Base-by-base conservation (phyloP, 1,140 invertebrate genomes). In the Drosophila funebris region DNA sequence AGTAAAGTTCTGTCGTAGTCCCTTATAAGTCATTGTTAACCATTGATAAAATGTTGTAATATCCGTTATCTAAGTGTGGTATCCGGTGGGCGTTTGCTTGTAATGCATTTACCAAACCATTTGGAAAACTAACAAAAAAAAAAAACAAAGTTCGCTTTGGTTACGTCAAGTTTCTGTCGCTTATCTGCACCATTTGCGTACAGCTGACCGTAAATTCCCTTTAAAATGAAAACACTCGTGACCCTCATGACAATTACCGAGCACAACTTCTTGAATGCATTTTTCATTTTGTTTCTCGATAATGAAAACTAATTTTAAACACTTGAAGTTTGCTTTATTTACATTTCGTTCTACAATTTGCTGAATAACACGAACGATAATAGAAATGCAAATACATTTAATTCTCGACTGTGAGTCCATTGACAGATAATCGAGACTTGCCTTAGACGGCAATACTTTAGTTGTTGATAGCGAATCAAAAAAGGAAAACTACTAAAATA, bases 401-500 rank as follows among this genome's bases (percentile, higher is more conserved):
- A 61, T 46, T 31, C 39, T 31, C 39, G 9, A 6, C 9, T 48
- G 37, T 48, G 44, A 56, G 70, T 78, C 64, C 74, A 82, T 66
- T 82, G 78, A 58, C 63, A 82, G 78, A 64, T 75, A 73, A 53
- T 16, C 53, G 46, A 68, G 72, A 69, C 79, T 3, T n/a, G 8
- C 63, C 9, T 36, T 53, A 66, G 63, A 83, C 71, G 29, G 48
- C 4, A n/a, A 43, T 2, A 53, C n/a, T n/a, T n/a, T n/a, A n/a
- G 6, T 36, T 18, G 18, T 27, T 52, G 68, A 71, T 73, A 76
- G 66, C 64, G 44, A 6, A 54, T 16, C 33, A 29, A 29, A 46
- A 46, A 20, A 36, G 14, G 16, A 61, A 57, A 50, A 50, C 52
- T 71, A 71, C 8, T 48, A 27, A 48, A 60, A 67, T 36, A 29